A percentile compares a stretch with the other conserved stretches of the same genome.
Conservation (phyloP, 2,797 vertebrate genomes). For the Rhinophrynus dorsalis region DNA sequence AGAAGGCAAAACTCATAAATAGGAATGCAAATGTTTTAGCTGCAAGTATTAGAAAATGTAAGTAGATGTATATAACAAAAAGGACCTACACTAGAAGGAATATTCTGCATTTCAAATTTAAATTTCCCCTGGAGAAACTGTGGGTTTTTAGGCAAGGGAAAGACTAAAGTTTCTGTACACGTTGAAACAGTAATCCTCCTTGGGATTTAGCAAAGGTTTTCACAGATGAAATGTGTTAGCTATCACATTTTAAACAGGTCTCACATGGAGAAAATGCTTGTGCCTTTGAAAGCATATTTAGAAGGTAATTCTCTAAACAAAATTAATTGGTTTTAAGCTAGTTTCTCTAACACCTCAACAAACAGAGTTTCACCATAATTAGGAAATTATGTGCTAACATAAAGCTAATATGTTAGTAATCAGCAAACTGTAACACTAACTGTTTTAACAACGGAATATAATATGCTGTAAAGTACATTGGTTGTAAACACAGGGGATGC, state of each 20-base stretch:
- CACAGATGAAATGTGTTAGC: slow-evolving; percentile 47
- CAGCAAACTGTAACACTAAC: too few species aligned
- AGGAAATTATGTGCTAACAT: too few species aligned
- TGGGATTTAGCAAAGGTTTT: slow-evolving; percentile 48
- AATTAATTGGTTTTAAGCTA: slow-evolving; percentile 16
- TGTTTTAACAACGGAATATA: too few species aligned
- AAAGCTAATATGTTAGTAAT: too few species aligned
- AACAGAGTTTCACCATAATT: not conserved
- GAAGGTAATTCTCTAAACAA: slow-evolving; percentile 17
- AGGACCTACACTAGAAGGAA: slow-evolving; percentile 17
- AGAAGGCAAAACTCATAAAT: not conserved
- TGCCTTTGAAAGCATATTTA: slow-evolving; percentile 33
- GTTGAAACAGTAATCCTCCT: slow-evolving; percentile 48
- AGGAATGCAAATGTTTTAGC: slow-evolving; percentile 1
- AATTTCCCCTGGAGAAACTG: slow-evolving; percentile 36
- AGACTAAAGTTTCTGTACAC: slow-evolving; percentile 46
- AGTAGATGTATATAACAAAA: slow-evolving; percentile 20
- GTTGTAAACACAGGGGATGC: too few species aligned
- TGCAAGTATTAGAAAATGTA: not conserved
- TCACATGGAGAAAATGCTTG: slow-evolving; percentile 35
- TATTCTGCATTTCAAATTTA: slow-evolving; percentile 19
- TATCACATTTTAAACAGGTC: slow-evolving; percentile 44
- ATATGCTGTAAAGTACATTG: too few species aligned
- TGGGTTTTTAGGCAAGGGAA: slow-evolving; percentile 42
- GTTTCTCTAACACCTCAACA: not conserved